These are phyloP conservation scores for Pitta sordida DNA, from an alignment of 2,113 vertebrate species.

Conservation along the genomic window DNA sequence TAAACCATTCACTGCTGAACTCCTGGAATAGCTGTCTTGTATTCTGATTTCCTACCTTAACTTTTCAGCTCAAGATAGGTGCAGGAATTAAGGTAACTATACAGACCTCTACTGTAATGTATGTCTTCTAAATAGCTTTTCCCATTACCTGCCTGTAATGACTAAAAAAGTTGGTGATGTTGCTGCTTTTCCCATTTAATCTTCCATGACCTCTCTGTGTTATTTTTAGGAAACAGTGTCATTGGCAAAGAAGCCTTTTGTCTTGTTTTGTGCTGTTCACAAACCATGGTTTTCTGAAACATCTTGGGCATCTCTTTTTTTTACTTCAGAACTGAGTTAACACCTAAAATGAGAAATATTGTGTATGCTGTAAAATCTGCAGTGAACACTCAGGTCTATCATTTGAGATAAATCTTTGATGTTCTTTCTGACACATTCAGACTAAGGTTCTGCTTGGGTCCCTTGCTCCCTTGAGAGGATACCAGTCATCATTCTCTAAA, in stretches of 20 bases:
- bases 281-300: neutral
- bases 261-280: neutral
- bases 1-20: neutral
- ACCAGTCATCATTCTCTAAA: neutral
- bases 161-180: neutral
- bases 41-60: neutral
- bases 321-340: neutral
- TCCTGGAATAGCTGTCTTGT: neutral
- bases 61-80: neutral
- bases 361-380: neutral
- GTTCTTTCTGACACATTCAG: neutral
- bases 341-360: neutral
- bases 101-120: neutral
- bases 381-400: neutral
- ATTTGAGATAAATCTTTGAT: neutral
- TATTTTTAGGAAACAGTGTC: neutral
- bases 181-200: neutral
- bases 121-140: neutral
- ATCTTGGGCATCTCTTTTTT: neutral
- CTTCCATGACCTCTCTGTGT: neutral
- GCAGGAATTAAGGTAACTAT: neutral
- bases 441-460: neutral
- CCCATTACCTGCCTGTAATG: neutral
- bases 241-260: neutral
- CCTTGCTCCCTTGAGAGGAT: neutral